A percentile compares a stretch with the other conserved stretches of the same genome.
These are phyloP conservation scores for Cerastis leucographa DNA, from an alignment of 2,888 invertebrate species.

Conservation along the genomic window DNA sequence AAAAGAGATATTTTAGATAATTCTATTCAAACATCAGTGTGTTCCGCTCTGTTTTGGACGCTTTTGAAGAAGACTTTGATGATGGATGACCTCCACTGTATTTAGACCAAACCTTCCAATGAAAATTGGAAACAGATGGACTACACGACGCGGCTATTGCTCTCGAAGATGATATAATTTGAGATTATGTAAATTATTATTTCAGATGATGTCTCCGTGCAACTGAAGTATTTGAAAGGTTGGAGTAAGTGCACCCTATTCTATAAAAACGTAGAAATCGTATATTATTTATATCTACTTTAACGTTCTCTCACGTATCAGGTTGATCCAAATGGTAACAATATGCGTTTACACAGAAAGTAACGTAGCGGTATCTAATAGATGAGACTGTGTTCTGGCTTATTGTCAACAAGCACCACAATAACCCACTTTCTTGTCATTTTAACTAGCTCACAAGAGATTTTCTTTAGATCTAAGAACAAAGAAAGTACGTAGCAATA, in stretches of 20 bases:
- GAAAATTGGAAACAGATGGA: slow-evolving; percentile 56
- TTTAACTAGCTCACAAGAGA: slow-evolving; percentile 51
- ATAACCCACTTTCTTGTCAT: slow-evolving; percentile 64
- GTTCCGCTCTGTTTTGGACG: slow-evolving; percentile 34
- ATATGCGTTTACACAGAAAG: slow-evolving; percentile 48
- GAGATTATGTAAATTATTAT: neutral
- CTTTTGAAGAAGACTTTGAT: slow-evolving; percentile 54
- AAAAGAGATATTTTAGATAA: slow-evolving; percentile 22
- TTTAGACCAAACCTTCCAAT: slow-evolving; percentile 56
- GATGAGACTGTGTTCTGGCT: slow-evolving; percentile 44
- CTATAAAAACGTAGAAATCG: neutral
- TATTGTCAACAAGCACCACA: slow-evolving; percentile 55
- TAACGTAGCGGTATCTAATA: slow-evolving; percentile 54
- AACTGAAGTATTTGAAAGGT: neutral
- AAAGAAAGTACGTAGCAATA: slow-evolving; percentile 43
- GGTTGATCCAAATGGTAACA: slow-evolving; percentile 29
- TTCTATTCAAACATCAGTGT: slow-evolving; percentile 27
- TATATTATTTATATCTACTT: neutral
- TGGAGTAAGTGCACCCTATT: neutral
- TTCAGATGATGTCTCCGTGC: neutral
- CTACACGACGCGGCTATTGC: neutral
- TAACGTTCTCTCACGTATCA: neutral
- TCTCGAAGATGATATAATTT: neutral
- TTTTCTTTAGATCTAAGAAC: slow-evolving; percentile 43
- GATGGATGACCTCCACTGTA: slow-evolving; percentile 53